phyloP scores from a whole-genome alignment of 2,888 invertebrate genomes.

The Timema podura region DNA sequence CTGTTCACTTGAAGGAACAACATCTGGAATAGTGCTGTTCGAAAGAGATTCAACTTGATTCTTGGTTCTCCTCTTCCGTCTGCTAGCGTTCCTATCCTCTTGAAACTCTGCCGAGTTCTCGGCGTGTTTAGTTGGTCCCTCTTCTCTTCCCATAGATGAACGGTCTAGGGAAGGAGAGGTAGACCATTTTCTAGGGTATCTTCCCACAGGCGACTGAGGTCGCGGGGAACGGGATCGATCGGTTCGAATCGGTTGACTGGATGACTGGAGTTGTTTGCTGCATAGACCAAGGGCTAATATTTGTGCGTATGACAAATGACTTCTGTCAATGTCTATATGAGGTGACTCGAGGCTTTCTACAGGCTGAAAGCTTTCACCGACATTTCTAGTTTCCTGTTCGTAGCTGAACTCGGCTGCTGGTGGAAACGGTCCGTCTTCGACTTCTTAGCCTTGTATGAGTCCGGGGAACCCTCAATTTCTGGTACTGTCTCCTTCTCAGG shows the following conservation, averaged over 20 bases:
- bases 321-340: conserved; percentile 22
- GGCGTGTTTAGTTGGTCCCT: neutral
- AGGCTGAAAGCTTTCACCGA: neutral
- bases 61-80: conserved; percentile 16
- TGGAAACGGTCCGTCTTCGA: no score
- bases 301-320: conserved; percentile 62
- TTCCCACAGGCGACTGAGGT: conserved; percentile 17
- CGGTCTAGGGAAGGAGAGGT: conserved; percentile 24
- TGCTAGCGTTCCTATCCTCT: conserved; percentile 16
- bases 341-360: neutral
- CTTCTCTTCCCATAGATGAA: conserved; percentile 22
- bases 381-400: neutral
- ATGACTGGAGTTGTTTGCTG: conserved; percentile 52
- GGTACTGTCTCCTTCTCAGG: neutral
- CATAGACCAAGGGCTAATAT: conserved; percentile 63
- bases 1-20: neutral
- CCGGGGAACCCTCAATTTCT: neutral
- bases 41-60: conserved; percentile 9
- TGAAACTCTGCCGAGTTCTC: conserved; percentile 5
- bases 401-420: neutral
- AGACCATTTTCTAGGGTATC: conserved; percentile 18
- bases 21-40: neutral
- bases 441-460: neutral
- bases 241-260: conserved; percentile 39
- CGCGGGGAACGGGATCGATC: conserved; percentile 23